Conservation (phyloP, 2,888 invertebrate genomes). For the Oscheius onirici region DNA sequence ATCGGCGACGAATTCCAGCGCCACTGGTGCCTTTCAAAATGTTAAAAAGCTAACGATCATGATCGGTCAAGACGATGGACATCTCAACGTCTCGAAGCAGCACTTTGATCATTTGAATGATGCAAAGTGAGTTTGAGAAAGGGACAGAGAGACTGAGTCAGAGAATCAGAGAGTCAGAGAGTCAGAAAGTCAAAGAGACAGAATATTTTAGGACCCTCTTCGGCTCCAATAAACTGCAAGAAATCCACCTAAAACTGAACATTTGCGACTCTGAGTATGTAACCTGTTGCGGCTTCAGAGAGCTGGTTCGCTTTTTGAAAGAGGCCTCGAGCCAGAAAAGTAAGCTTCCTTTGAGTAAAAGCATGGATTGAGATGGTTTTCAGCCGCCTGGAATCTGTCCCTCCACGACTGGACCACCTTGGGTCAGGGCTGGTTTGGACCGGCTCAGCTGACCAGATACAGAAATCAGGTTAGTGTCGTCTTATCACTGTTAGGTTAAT, state of each 20-base stretch:
- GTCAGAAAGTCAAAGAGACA: too few relatives aligned
- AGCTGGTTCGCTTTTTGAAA: conserved; percentile 45
- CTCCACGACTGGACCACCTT: conserved; percentile 42
- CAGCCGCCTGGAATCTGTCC: conserved; percentile 44
- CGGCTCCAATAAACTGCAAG: conserved; percentile 38
- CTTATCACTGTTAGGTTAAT: not conserved
- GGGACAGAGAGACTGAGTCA: too few relatives aligned
- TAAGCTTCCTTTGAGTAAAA: conserved; percentile 8
- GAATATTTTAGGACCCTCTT: conserved; percentile 29
- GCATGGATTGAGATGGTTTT: conserved; percentile 13
- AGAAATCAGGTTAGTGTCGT: conserved; percentile 40
- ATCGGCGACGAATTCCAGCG: not conserved
- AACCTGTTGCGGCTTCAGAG: conserved; percentile 51
- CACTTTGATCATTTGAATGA: conserved; percentile 45
- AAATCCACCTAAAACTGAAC: conserved; percentile 40
- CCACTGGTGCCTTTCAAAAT: not conserved
- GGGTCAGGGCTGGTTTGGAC: conserved; percentile 52
- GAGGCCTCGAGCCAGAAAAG: conserved; percentile 39
- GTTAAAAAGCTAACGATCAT: conserved; percentile 23
- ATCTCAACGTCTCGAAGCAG: conserved; percentile 41
- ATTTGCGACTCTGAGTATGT: conserved; percentile 46
- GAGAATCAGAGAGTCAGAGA: too few relatives aligned
- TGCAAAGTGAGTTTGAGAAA: conserved; percentile 29
- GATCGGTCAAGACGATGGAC: conserved; percentile 44
- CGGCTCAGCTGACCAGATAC: conserved; percentile 42